Percentiles rank a stretch among this genome's conserved stretches.
These are phyloP conservation scores for Tadarida brasiliensis DNA, from an alignment of 2,797 vertebrate species.

Conservation along the genomic window DNA sequence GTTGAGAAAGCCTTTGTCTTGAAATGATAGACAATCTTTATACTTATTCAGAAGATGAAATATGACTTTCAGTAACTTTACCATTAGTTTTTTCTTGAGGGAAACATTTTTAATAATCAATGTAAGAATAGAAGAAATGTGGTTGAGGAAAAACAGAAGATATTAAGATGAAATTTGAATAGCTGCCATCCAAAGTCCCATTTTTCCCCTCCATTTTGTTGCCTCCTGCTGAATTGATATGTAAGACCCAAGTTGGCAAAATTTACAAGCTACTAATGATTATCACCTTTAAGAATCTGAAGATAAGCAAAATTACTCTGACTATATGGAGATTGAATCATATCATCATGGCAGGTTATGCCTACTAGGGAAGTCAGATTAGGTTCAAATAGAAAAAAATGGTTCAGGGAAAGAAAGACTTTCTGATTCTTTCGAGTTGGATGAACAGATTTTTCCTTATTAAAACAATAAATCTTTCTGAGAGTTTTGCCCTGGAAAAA, in stretches of 20 bases:
- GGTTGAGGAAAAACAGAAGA: background rate
- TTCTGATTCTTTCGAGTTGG: conserved; percentile 41
- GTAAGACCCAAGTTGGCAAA: background rate
- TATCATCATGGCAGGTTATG: background rate
- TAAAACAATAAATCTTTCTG: background rate
- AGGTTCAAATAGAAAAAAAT: conserved; percentile 18
- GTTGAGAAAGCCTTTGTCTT: conserved; percentile 16
- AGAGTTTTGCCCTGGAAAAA: conserved; percentile 38
- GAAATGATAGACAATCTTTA: background rate
- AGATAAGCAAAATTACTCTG: background rate
- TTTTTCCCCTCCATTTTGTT: background rate
- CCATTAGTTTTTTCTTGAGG: conserved; percentile 36
- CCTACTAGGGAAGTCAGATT: background rate
- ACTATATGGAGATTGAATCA: background rate
- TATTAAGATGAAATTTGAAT: conserved; percentile 25
- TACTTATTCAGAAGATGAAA: conserved; percentile 29
- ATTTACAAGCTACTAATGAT: background rate
- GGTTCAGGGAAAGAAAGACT: background rate
- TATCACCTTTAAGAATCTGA: background rate
- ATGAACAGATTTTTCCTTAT: background rate
- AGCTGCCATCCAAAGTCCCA: background rate
- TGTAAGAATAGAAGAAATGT: conserved; percentile 3
- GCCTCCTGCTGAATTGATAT: background rate
- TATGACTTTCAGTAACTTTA: background rate
- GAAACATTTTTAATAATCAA: conserved; percentile 47